Evolutionary conservation across 92 coral and sea anemone species (phyloP), one percentile per base, ranked within the genome.

Genomic region (Galaxea fascicularis): DNA sequence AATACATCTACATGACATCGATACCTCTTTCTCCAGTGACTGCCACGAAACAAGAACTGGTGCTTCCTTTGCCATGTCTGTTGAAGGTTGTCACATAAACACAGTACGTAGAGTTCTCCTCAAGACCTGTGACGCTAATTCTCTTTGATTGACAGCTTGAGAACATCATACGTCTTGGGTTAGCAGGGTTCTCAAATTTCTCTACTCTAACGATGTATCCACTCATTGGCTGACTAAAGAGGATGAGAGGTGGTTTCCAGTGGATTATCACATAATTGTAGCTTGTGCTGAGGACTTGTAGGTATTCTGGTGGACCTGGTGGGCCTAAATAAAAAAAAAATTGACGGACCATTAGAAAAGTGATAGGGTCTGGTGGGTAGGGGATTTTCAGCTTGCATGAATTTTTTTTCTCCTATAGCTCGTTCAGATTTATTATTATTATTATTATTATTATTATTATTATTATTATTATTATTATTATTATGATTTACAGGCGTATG

Each of bases 41-140:
- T 10, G 52, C 76, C 13, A 24, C 15, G 4, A 79, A 17, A 25
- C 84, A 66, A 1, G 66, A 53, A 13, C 75, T 79, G 15, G 25
- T 49, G 51, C 66, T 67, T 21, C 51, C 65, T 52, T 49, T 51
- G 12, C 84, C 84, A 13, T 79, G 28, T 51, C 51, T 25, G n/a
- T 71, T 79, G 21, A 79, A 79, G n/a, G 75, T 24, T 26, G 84
- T 58, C 29, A 79, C 74, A 30, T 79, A 53, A 53, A 79, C 65
- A 54, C 65, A 79, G 74, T 79, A 79, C 20, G 10, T 27, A 3
- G 65, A 13, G 44, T 67, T 4, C 51, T 79, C 84, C 26, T 52
- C 74, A 1, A 79, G 84, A 21, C 29, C 62, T 1, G 65, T 79
- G 45, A 79, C 57, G 30, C 66, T 67, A 0, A 79, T 52, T 35